Conservation (phyloP, 2,888 invertebrate species). For the Dyspetes luteomarginatus region DNA sequence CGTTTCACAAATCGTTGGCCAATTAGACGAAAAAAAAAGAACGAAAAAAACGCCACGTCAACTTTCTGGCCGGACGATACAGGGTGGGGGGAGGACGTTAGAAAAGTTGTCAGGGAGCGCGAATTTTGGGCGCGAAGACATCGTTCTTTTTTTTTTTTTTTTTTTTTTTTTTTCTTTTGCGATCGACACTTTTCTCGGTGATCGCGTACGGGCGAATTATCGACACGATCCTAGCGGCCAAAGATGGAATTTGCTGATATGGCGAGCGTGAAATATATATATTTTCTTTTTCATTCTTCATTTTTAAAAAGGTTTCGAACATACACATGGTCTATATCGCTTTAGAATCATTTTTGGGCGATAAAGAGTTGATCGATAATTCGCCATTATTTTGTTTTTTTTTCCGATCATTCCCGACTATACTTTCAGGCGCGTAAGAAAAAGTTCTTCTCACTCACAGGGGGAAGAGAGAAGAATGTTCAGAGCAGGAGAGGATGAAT, state of each 20-base stretch:
- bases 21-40: constrained; percentile 43
- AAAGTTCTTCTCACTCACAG: neutral
- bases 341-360: neutral
- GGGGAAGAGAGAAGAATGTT: neutral
- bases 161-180: no score
- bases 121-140: constrained; percentile 2
- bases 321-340: neutral
- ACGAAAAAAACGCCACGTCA: constrained; percentile 26
- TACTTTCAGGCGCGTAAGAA: constrained; percentile 7
- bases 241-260: neutral
- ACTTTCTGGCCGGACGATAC: constrained; percentile 10
- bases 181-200: constrained; percentile 2
- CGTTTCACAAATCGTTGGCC: constrained; percentile 26
- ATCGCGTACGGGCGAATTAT: neutral
- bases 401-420: neutral
- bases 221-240: neutral
- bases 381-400: constrained; percentile 7
- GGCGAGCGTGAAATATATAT: neutral
- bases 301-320: no score
- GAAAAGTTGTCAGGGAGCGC: constrained; percentile 24
- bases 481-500: constrained; percentile 6
- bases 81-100: neutral
- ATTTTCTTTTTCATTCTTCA: neutral
- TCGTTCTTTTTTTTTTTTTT: no score
- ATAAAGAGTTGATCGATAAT: neutral